Percentiles rank a stretch among this genome's conserved stretches.
Conservation (phyloP, 2,888 invertebrate genomes). For the Cryptocheilus praepositus region DNA sequence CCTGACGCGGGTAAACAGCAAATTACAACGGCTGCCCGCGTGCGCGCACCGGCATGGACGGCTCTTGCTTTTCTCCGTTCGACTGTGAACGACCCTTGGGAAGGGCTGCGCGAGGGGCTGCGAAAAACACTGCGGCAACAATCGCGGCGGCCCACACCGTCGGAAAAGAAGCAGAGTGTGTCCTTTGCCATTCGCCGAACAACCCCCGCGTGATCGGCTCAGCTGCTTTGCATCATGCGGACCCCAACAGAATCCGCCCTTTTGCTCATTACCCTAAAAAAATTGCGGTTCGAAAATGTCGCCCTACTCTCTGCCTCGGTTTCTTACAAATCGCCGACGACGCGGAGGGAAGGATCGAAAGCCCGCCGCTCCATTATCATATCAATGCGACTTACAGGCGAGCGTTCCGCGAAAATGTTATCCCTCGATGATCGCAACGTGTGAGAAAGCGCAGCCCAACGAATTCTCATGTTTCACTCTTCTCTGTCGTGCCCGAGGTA, state of each 20-base stretch:
- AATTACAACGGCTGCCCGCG: neutral
- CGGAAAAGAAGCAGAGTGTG: no score
- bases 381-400: neutral
- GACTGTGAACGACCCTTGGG: slow-evolving; percentile 7
- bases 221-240: slow-evolving; percentile 3
- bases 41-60: no score
- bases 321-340: slow-evolving; percentile 20
- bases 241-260: slow-evolving; percentile 21
- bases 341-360: neutral
- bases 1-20: no score
- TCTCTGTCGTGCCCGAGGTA: no score
- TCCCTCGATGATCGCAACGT: no score
- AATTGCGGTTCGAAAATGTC: slow-evolving; percentile 20
- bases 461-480: no score
- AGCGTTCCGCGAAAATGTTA: neutral
- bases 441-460: no score
- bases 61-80: slow-evolving; percentile 4
- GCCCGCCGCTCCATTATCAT: neutral
- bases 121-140: no score
- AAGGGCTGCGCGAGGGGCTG: neutral
- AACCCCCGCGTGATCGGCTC: no score
- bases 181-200: no score
- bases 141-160: no score
- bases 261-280: slow-evolving; percentile 31
- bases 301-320: slow-evolving; percentile 16